Evolutionary conservation across 1,140 invertebrate genomes (phyloP), one percentile per base, ranked within the genome.

Genomic region (Drosophila busckii): DNA sequence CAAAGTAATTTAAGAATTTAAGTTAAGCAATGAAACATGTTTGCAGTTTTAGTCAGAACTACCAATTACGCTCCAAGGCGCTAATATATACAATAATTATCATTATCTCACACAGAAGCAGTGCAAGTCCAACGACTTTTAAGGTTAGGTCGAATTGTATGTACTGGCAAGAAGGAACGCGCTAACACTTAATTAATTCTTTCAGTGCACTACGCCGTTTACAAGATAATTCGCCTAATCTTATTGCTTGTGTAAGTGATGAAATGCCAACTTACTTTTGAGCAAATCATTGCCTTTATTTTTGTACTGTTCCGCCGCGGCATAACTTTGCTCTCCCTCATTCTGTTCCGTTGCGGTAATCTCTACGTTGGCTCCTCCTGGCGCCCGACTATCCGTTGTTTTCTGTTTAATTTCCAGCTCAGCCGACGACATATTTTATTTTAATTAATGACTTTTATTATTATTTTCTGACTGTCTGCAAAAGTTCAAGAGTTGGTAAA

Each of bases 261-360:
- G 5, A 37, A n/a, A 9, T 28, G 29, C 5, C 13, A 80, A 88
- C 90, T 89, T 90, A 96, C 95, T 93, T 91, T 96, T 96, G 85
- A 97, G 96, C 86, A 89, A 92, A 73, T 92, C 90, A 88, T 97
- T 97, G 7, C 95, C 95, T 84, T 94, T 89, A 78, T 94, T 92
- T 89, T 97, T 97, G 45, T 92, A 89, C 71, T 92, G 89, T 88
- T 95, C 93, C 5, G 95, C 94, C 76, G 80, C 80, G 68, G 64
- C 60, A 71, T 82, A 78, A 82, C 68, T 37, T 52, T 45, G 58
- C 13, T 75, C 63, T 17, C 20, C 48, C 32, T 12, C 58, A 38
- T 73, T 49, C 49, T 49, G 20, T 22, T 84, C 71, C 32, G 20
- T n/a, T 9, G 54, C 50, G 26, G 38, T 55, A 41, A 45, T 63